phyloP scores from a whole-genome alignment of 2,888 invertebrate genomes.

The Melipona beecheii region DNA sequence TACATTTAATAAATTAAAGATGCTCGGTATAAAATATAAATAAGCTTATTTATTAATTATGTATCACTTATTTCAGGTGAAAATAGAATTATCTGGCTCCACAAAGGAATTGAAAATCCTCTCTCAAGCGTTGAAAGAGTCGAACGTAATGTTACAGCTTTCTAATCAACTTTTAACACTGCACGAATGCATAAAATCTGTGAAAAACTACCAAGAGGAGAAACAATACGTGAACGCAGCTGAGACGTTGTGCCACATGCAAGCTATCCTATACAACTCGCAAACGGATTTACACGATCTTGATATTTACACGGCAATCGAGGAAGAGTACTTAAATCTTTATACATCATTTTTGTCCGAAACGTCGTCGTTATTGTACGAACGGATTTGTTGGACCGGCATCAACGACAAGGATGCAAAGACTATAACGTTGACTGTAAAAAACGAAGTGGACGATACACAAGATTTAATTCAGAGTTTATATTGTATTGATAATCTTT shows the following conservation, averaged over 20 bases:
- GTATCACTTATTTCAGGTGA: slow-evolving; percentile 82
- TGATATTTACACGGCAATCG: slow-evolving; percentile 85
- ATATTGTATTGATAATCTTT: slow-evolving; percentile 82
- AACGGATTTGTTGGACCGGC: slow-evolving; percentile 84
- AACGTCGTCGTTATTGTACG: slow-evolving; percentile 83
- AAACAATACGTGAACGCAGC: slow-evolving; percentile 84
- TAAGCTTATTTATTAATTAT: not conserved
- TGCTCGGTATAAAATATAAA: not conserved
- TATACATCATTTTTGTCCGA: slow-evolving; percentile 85
- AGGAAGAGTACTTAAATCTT: slow-evolving; percentile 84
- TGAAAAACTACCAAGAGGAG: slow-evolving; percentile 77
- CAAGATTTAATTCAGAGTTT: slow-evolving; percentile 83
- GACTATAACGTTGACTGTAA: slow-evolving; percentile 61
- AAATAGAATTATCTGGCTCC: slow-evolving; percentile 87
- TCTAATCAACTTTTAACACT: slow-evolving; percentile 83
- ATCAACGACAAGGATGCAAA: slow-evolving; percentile 45
- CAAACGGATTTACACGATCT: slow-evolving; percentile 85
- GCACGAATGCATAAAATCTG: slow-evolving; percentile 80
- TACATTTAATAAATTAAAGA: slow-evolving; percentile 52
- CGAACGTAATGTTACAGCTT: slow-evolving; percentile 86
- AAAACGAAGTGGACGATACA: slow-evolving; percentile 73
- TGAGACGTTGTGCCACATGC: slow-evolving; percentile 85
- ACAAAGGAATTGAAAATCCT: slow-evolving; percentile 87
- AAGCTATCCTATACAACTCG: slow-evolving; percentile 84
- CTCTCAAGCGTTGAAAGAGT: slow-evolving; percentile 85